Evolutionary conservation across 2,113 vertebrate species (phyloP).

Genomic region (Rhinolophus sinicus): DNA sequence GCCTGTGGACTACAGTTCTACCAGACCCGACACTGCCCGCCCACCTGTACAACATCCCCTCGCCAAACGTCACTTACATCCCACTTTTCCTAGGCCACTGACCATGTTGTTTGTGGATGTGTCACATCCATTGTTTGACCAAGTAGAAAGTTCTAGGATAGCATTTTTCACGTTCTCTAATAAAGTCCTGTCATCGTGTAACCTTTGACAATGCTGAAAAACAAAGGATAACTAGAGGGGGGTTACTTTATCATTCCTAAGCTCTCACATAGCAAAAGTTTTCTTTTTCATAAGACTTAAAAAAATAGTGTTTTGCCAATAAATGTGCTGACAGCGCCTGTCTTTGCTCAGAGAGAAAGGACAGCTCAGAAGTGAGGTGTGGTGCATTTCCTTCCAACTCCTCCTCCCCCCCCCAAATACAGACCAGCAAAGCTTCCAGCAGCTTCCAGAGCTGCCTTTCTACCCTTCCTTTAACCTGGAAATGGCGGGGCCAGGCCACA

Average conservation of each 20-base stretch:
- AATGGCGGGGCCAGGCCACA: not conserved
- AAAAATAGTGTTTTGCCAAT: not conserved
- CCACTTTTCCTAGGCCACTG: no score
- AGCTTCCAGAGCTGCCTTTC: no score
- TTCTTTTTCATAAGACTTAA: not conserved
- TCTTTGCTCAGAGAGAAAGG: not conserved
- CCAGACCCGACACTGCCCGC: not conserved
- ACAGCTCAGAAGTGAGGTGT: no score
- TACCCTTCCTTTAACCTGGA: not conserved
- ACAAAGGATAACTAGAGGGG: not conserved
- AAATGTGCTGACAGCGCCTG: not conserved
- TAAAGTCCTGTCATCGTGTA: not conserved
- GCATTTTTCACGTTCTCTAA: not conserved
- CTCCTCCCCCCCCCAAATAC: no score
- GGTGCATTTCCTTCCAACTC: rapidly evolving
- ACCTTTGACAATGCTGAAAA: not conserved
- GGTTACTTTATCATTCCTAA: not conserved
- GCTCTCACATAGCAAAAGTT: not conserved
- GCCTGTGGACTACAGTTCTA: not conserved
- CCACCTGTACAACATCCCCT: not conserved
- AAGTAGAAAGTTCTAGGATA: not conserved
- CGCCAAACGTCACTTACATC: not conserved
- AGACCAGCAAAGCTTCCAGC: not conserved
- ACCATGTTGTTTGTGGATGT: not conserved
- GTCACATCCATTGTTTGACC: not conserved